Percentiles rank a stretch among this genome's conserved stretches.
Conservation (phyloP, 2,888 invertebrate species). For the Marronus borbonicus region DNA sequence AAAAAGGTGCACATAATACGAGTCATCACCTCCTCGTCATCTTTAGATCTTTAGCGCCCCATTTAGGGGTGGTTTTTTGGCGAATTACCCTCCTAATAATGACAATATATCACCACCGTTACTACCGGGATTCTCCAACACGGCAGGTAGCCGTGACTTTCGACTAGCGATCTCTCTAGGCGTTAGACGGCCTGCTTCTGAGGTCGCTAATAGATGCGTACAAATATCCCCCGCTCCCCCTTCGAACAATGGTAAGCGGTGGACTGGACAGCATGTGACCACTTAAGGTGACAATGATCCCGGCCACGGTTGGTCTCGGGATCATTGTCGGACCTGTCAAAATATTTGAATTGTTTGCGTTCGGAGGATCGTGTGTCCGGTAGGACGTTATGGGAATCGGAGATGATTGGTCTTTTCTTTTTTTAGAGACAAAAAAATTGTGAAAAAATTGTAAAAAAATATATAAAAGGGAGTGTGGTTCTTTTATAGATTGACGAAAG, state of each 20-base stretch:
- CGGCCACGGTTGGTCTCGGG: conserved; percentile 3
- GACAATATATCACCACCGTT: no score
- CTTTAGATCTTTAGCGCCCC: conserved; percentile 9
- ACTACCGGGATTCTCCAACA: not conserved
- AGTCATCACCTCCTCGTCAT: conserved; percentile 10
- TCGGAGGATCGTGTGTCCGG: not conserved
- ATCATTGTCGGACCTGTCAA: conserved; percentile 44
- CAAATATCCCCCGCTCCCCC: no score
- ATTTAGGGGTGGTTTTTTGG: conserved; percentile 21
- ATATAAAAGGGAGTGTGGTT: no score
- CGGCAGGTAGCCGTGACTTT: conserved; percentile 16
- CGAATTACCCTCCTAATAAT: conserved; percentile 24
- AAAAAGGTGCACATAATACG: conserved; percentile 10
- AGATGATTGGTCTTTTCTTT: no score
- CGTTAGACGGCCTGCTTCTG: not conserved
- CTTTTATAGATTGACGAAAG: no score
- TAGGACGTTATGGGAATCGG: not conserved
- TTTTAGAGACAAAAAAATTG: no score
- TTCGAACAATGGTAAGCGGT: not conserved
- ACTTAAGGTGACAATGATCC: conserved; percentile 48
- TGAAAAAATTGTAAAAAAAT: no score
- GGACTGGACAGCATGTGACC: conserved; percentile 45
- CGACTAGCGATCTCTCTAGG: not conserved
- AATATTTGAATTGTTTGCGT: conserved; percentile 40
- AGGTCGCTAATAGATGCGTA: conserved; percentile 1